Evolutionary conservation across 2,888 invertebrate genomes (phyloP).

Genomic region (Aphidoletes aphidimyza): DNA sequence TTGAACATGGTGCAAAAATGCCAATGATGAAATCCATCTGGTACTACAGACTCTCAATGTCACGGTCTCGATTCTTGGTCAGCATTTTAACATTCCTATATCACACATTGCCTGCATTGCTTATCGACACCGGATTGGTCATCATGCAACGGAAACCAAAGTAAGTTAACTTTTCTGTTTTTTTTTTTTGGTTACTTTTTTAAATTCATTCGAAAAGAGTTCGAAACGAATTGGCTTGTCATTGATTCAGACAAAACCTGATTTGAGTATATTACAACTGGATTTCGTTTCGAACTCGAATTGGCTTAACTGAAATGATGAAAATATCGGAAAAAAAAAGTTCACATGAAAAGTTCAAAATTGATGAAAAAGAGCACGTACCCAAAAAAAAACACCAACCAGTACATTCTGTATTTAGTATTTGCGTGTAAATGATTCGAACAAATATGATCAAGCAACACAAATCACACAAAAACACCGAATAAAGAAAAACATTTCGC

Average conservation of each 20-base stretch:
- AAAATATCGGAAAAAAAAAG: too few species aligned
- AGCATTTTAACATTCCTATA: slow-evolving; percentile 69
- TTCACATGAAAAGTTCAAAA: not conserved
- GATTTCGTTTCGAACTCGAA: too few species aligned
- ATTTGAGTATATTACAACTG: too few species aligned
- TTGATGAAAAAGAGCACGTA: too few species aligned
- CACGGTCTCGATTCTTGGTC: slow-evolving; percentile 65
- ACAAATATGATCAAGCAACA: not conserved
- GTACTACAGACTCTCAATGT: slow-evolving; percentile 70
- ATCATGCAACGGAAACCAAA: slow-evolving; percentile 70
- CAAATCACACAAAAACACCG: not conserved
- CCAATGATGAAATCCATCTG: slow-evolving; percentile 77
- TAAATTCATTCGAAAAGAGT: too few species aligned
- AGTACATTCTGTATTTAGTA: too few species aligned
- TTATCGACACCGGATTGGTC: slow-evolving; percentile 70
- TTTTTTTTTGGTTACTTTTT: not conserved
- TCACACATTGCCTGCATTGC: slow-evolving; percentile 74
- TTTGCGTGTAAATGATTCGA: slow-evolving; percentile 13
- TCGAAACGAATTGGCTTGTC: too few species aligned
- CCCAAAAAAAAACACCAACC: too few species aligned
- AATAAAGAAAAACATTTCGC: not conserved
- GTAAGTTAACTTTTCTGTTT: slow-evolving; percentile 61
- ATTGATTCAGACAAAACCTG: too few species aligned
- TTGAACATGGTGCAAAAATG: slow-evolving; percentile 68
- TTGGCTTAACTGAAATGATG: too few species aligned